Conservation (phyloP, 2,113 vertebrate species). For the Calonectris borealis region DNA sequence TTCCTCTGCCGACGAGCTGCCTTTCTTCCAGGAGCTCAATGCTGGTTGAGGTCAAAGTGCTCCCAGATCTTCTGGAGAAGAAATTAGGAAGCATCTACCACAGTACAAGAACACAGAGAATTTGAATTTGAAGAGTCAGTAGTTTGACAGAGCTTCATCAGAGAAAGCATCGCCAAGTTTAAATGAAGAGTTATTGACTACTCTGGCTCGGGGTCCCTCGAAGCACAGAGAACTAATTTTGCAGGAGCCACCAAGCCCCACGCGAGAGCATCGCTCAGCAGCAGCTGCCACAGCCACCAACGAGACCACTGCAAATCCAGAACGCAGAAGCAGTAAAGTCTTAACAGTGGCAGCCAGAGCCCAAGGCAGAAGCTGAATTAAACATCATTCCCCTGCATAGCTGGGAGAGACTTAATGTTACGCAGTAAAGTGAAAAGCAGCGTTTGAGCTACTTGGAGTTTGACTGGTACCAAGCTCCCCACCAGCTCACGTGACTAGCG, state of each 20-base stretch:
- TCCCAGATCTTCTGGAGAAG: not conserved
- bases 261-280: not conserved
- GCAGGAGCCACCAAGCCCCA: not conserved
- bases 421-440: rapidly evolving
- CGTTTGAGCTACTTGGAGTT: not conserved
- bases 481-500: rapidly evolving
- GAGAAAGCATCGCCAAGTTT: not conserved
- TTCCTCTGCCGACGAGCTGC: not conserved
- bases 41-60: not conserved
- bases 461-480: not conserved
- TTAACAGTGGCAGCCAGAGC: rapidly evolving
- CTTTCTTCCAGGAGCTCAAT: not conserved
- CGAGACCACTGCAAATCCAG: not conserved
- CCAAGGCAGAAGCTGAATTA: not conserved
- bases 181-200: not conserved
- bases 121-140: not conserved
- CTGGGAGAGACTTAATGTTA: not conserved
- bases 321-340: not conserved
- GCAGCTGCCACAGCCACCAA: not conserved
- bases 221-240: not conserved
- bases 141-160: not conserved
- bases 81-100: not conserved
- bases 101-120: not conserved
- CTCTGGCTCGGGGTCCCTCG: not conserved
- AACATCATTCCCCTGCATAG: not conserved